Evolutionary conservation across 2,888 invertebrate species (phyloP), one percentile per base, ranked within the genome.

Genomic region (Andrena minutula): DNA sequence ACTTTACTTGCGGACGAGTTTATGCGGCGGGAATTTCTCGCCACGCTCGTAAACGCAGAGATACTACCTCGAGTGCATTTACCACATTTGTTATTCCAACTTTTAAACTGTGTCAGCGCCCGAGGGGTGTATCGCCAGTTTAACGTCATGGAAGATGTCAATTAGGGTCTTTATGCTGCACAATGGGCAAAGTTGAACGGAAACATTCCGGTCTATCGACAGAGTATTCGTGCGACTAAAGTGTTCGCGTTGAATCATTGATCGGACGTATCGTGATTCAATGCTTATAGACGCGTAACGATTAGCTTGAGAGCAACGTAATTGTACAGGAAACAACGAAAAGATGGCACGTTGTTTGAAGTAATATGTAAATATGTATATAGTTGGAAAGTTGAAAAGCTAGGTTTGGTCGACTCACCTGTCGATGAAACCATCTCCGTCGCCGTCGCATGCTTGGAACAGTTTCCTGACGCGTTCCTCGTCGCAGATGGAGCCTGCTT

Each of bases 371-470:
- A 4, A n/a, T 7, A 49, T n/a, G 16, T n/a, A 3, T 2, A n/a
- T 49, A 49, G 49, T 7, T 49, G 49, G n/a, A 49, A 53, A 53
- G 56, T 1, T 12, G n/a, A n/a, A n/a, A n/a, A 41, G 12, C 41
- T 5, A 41, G 5, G 41, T 72, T 30, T 47, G 10, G 53, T n/a
- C n/a, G 6, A 26, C 77, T 80, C 28, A 96, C 96, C 96, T 96
- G 93, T 96, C 96, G 89, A 96, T 95, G 89, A 94, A 96, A 64
- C 96, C 96, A 94, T 96, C 96, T 75, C 96, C 95, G 94, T 96
- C 96, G 71, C 95, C 95, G 94, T 96, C 96, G 93, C 96, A 96
- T 84, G 96, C 96, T 92, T 96, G 95, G 93, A 96, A 96, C 74
- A 96, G 94, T 89, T 95, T 95, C 89, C 95, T 94, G 47, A 96